A percentile compares a stretch with the other conserved stretches of the same genome.
Conservation (phyloP, 2,797 vertebrate species). For the Rhinoraja longicauda region DNA sequence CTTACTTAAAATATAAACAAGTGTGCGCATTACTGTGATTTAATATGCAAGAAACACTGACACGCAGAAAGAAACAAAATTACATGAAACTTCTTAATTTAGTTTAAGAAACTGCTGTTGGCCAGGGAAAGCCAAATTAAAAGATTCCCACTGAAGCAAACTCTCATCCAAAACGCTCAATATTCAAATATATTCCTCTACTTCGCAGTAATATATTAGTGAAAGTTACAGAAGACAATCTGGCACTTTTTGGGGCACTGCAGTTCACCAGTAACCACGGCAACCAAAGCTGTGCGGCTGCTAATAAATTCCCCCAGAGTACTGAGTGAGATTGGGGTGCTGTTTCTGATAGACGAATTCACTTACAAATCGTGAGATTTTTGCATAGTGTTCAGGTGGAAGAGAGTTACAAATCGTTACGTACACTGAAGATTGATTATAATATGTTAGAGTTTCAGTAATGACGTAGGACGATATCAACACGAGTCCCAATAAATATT, state of each 20-base stretch:
- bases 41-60: background rate
- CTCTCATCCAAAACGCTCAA: background rate
- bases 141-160: background rate
- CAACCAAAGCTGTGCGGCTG: background rate
- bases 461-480: background rate
- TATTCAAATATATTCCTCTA: background rate
- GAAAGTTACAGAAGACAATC: slow-evolving; percentile 8
- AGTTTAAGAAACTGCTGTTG: no score
- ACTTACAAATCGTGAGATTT: background rate
- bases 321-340: background rate
- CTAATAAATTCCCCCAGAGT: background rate
- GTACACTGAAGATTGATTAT: background rate
- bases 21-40: background rate
- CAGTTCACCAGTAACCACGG: background rate
- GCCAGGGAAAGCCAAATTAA: background rate
- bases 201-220: background rate
- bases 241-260: background rate
- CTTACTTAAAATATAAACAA: background rate
- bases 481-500: background rate
- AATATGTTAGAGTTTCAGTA: background rate
- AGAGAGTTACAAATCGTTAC: background rate
- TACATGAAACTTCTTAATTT: background rate
- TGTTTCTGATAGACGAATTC: background rate
- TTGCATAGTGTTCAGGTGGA: background rate
- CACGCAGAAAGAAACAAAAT: background rate